These are phyloP conservation scores for Neuroscelio doddi DNA, from an alignment of 2,888 invertebrate genomes.

Conservation along the genomic window DNA sequence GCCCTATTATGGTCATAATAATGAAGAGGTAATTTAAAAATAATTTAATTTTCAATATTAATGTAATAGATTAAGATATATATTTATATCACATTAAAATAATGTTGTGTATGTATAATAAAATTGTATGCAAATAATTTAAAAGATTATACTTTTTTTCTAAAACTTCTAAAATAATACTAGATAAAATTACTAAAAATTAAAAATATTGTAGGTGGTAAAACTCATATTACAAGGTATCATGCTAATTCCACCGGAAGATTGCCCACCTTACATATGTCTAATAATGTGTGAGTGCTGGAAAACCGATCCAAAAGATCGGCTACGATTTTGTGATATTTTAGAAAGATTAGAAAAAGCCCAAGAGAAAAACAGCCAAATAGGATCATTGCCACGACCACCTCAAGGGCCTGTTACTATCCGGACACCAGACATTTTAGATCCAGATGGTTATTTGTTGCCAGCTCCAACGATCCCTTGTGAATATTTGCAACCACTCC, in stretches of 20 bases:
- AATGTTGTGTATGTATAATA: too few species aligned
- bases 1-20: conserved; percentile 94
- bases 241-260: conserved; percentile 85
- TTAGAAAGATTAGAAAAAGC: conserved; percentile 77
- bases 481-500: conserved; percentile 77
- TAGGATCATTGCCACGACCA: conserved; percentile 72
- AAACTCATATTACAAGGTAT: conserved; percentile 86
- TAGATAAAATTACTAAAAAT: not conserved
- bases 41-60: conserved; percentile 6
- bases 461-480: conserved; percentile 75
- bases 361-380: conserved; percentile 57
- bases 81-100: too few species aligned
- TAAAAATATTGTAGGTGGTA: conserved; percentile 75
- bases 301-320: conserved; percentile 85
- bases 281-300: conserved; percentile 87
- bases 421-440: conserved; percentile 74
- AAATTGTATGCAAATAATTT: not conserved
- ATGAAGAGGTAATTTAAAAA: conserved; percentile 79
- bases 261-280: conserved; percentile 82
- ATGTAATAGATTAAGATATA: not conserved
- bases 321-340: conserved; percentile 82
- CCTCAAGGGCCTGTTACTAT: conserved; percentile 74
- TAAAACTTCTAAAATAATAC: not conserved
- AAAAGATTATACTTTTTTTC: too few species aligned
- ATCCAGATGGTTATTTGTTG: conserved; percentile 80